phyloP scores from a whole-genome alignment of 1,140 invertebrate genomes.

The Lithobius niger region DNA sequence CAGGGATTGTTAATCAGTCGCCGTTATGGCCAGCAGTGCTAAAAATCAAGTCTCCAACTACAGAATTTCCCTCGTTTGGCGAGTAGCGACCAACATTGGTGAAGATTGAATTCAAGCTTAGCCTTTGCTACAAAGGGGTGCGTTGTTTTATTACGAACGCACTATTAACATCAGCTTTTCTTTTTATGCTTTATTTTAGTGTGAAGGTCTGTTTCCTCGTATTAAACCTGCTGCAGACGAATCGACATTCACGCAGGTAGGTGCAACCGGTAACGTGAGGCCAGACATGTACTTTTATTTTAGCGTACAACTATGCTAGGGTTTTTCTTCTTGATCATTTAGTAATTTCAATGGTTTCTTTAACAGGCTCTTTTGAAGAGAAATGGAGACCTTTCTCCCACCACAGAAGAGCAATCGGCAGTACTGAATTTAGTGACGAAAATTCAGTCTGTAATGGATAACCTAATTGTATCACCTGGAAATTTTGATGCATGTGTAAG shows the following conservation, averaged over 20 bases:
- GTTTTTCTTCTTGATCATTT: conserved; percentile 11
- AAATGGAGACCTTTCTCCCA: conserved; percentile 77
- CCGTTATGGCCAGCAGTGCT: no score
- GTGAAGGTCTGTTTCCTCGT: conserved; percentile 73
- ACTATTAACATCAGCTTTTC: no score
- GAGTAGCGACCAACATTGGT: no score
- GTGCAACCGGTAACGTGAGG: no score
- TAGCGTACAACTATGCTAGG: background rate
- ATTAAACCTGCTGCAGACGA: conserved; percentile 72
- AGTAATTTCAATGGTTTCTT: conserved; percentile 6
- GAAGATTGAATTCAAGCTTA: no score
- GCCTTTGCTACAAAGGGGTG: no score
- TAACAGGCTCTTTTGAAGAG: conserved; percentile 73
- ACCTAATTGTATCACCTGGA: conserved; percentile 80
- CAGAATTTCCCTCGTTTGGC: no score
- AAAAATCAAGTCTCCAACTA: no score
- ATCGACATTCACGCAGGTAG: conserved; percentile 62
- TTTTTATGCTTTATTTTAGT: conserved; percentile 29
- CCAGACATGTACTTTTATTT: conserved; percentile 10
- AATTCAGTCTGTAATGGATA: conserved; percentile 81
- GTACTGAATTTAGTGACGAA: conserved; percentile 87
- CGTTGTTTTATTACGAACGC: no score
- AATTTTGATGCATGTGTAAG: conserved; percentile 91
- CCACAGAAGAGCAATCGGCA: conserved; percentile 72
- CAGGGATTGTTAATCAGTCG: no score